These are phyloP conservation scores for Poecile montanus DNA, from an alignment of 2,797 vertebrate species.

Conservation along the genomic window DNA sequence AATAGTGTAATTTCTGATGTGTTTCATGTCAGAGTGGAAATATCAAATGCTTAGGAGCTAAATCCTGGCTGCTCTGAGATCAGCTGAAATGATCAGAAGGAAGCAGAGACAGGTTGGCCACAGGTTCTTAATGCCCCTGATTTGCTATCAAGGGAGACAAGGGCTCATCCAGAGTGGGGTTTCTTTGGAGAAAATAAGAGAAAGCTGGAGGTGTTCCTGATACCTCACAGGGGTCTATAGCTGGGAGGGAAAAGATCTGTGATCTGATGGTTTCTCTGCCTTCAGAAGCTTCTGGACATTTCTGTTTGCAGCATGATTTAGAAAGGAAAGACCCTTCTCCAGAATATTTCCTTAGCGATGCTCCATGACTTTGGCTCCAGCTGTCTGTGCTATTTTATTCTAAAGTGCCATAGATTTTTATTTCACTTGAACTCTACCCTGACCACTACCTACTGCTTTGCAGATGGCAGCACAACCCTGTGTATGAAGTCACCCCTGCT, in stretches of 20 bases:
- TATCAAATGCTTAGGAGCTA: neutral
- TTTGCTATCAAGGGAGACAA: neutral
- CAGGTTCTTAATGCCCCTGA: neutral
- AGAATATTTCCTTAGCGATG: accelerated
- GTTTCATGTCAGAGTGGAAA: neutral
- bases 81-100: neutral
- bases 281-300: neutral
- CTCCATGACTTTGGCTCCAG: neutral
- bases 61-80: neutral
- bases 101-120: neutral
- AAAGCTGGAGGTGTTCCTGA: neutral
- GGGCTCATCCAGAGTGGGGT: neutral
- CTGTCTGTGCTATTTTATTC: neutral
- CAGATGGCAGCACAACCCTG: neutral
- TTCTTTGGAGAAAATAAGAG: neutral
- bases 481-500: neutral
- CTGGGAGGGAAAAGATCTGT: neutral
- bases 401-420: neutral
- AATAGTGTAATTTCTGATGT: neutral
- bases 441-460: neutral
- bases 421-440: neutral
- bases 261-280: neutral
- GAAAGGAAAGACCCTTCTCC: neutral
- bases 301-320: neutral
- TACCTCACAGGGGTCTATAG: neutral